A percentile compares a stretch with the other conserved stretches of the same genome.
These are phyloP conservation scores for Tetranychus piercei DNA, from an alignment of 2,888 invertebrate genomes.

Conservation along the genomic window DNA sequence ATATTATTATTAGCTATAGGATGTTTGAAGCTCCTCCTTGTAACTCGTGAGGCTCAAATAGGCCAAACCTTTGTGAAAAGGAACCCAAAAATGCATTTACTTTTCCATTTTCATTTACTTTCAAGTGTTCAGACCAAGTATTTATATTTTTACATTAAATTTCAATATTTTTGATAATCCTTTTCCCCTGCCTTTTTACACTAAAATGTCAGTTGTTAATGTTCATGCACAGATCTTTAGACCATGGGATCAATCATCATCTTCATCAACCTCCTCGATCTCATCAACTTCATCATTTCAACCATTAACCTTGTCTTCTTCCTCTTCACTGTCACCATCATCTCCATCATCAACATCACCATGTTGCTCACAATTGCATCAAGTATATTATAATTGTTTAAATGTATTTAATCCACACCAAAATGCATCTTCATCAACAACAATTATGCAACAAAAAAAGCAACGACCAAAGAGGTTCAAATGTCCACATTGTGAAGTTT, in stretches of 20 bases:
- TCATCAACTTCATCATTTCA: background rate
- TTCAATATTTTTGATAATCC: background rate
- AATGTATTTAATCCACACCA: background rate
- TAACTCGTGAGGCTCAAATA: no score
- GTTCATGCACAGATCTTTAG: background rate
- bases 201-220: background rate
- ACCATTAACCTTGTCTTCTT: background rate
- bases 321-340: background rate
- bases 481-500: conserved; percentile 60
- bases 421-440: background rate
- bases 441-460: conserved; percentile 16
- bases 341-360: background rate
- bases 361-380: background rate
- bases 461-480: conserved; percentile 34
- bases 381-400: background rate
- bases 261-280: background rate
- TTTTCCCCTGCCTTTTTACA: background rate
- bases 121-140: no score
- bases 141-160: background rate
- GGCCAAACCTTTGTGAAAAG: no score
- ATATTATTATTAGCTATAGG: no score
- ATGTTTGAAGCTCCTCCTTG: no score
- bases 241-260: background rate
- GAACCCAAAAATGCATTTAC: no score
- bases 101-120: no score